Evolutionary conservation across 2,888 invertebrate genomes (phyloP).

Genomic region (Aphidoletes aphidimyza): DNA sequence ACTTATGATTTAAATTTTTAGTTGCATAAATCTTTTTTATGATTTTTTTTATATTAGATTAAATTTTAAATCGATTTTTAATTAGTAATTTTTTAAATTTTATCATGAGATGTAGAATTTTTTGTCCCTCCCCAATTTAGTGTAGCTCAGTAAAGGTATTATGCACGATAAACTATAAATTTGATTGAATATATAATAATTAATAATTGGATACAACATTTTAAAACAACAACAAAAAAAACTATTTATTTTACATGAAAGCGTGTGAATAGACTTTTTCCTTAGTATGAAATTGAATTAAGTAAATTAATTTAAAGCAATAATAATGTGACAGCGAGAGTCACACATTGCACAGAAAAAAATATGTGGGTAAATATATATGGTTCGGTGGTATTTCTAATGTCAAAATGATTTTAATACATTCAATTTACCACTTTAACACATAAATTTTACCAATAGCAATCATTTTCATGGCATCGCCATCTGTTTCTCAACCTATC

Average conservation of each 20-base stretch:
- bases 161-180: too few species aligned
- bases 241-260: constrained; percentile 31
- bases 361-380: too few species aligned
- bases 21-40: not conserved
- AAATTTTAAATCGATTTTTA: not conserved
- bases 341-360: too few species aligned
- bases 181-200: not conserved
- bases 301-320: constrained; percentile 3
- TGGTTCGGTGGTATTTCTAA: too few species aligned
- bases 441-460: too few species aligned
- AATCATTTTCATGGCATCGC: too few species aligned
- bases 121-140: not conserved
- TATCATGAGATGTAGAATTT: not conserved
- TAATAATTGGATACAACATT: too few species aligned
- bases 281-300: not conserved
- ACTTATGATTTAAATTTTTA: not conserved
- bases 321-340: not conserved
- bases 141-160: too few species aligned
- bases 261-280: constrained; percentile 44
- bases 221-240: not conserved
- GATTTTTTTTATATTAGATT: not conserved
- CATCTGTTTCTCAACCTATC: too few species aligned
- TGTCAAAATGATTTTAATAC: too few species aligned
- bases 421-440: too few species aligned
- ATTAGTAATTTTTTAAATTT: not conserved